Conservation (phyloP, 2,888 invertebrate genomes). For the Ischnus inquisitorius region DNA sequence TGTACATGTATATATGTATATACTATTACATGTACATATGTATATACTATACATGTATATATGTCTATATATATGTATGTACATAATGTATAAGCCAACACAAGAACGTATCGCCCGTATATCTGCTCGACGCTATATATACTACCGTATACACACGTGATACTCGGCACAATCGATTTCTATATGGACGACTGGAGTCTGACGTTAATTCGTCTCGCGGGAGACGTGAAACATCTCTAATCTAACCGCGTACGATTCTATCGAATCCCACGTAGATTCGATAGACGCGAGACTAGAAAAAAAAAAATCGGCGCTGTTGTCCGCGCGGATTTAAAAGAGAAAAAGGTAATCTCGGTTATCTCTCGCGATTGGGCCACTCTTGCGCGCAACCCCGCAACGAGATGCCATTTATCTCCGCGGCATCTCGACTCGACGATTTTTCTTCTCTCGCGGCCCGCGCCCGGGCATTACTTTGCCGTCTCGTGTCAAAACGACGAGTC, state of each 20-base stretch:
- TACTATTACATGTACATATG: not conserved
- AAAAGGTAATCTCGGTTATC: too few relatives aligned
- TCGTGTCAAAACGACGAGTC: too few relatives aligned
- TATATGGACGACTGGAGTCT: not conserved
- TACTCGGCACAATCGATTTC: constrained; percentile 23
- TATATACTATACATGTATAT: constrained; percentile 4
- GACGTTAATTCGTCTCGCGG: constrained; percentile 15
- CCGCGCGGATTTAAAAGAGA: too few relatives aligned
- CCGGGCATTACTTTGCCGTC: not conserved
- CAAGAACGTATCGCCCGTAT: not conserved
- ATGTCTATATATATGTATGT: too few relatives aligned
- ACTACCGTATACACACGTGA: constrained; percentile 1
- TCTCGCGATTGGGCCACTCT: too few relatives aligned
- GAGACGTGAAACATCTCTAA: constrained; percentile 2
- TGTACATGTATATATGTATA: not conserved
- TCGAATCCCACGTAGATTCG: not conserved
- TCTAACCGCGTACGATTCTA: not conserved
- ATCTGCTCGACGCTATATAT: not conserved
- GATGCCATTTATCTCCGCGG: too few relatives aligned
- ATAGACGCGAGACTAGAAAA: too few relatives aligned
- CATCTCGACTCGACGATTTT: not conserved
- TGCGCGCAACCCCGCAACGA: too few relatives aligned
- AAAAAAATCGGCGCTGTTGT: too few relatives aligned
- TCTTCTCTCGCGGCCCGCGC: not conserved
- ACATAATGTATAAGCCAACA: too few relatives aligned